Evolutionary conservation across 2,888 invertebrate species (phyloP).

Genomic region (Pemphredon lugubris): DNA sequence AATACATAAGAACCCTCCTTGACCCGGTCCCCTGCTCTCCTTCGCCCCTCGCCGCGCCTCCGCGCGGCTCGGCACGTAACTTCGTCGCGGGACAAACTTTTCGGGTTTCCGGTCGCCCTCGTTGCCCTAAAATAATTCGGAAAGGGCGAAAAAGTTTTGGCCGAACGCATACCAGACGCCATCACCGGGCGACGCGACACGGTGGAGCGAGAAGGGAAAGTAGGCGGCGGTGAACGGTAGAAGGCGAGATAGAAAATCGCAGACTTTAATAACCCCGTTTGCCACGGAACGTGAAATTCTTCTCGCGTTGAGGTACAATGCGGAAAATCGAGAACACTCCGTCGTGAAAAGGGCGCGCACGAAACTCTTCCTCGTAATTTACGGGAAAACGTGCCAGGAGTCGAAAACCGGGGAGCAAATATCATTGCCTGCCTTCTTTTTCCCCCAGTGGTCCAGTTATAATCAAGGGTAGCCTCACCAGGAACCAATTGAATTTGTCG

Average conservation of each 20-base stretch:
- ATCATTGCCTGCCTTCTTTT: conserved; percentile 62
- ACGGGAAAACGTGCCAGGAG: conserved; percentile 61
- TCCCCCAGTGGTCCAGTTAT: conserved; percentile 59
- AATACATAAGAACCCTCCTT: conserved; percentile 60
- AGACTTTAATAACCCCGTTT: conserved; percentile 68
- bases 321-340: conserved; percentile 59
- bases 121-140: conserved; percentile 61
- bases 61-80: conserved; percentile 19
- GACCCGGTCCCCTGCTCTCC: conserved; percentile 48
- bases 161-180: conserved; percentile 45
- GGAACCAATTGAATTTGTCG: conserved; percentile 63
- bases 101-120: conserved; percentile 3
- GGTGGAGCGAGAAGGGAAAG: neutral
- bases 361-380: conserved; percentile 61
- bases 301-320: conserved; percentile 67
- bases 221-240: neutral
- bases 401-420: conserved; percentile 63
- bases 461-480: conserved; percentile 57
- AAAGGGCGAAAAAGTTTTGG: conserved; percentile 47
- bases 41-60: neutral
- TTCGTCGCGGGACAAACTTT: conserved; percentile 29
- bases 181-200: neutral
- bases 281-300: conserved; percentile 62
- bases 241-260: conserved; percentile 48
- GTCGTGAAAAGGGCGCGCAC: conserved; percentile 54